A percentile compares a stretch with the other conserved stretches of the same genome.
Evolutionary conservation across 2,797 vertebrate species (phyloP).

Genomic region (Paedocypris micromegethes): DNA sequence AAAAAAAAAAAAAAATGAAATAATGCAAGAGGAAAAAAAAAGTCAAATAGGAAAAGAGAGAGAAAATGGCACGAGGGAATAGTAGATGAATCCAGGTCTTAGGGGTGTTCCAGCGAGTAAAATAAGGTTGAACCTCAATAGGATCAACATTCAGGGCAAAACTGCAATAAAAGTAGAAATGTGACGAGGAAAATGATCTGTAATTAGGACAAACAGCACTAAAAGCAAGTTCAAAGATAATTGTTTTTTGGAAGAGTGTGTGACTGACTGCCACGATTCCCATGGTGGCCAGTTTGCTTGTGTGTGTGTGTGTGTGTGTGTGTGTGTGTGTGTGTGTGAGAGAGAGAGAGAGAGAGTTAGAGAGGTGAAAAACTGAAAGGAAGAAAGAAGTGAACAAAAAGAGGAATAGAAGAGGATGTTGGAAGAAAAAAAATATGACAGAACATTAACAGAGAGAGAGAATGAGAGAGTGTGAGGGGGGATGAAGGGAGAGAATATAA

Average conservation of each 20-base stretch:
- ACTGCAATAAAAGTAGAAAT: constrained; percentile 54
- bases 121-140: constrained; percentile 62
- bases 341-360: constrained; percentile 28
- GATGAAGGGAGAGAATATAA: not conserved
- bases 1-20: constrained; percentile 37
- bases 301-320: not conserved
- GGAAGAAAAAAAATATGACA: constrained; percentile 26
- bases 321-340: not conserved
- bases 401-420: constrained; percentile 23
- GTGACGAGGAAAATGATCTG: constrained; percentile 58
- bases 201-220: constrained; percentile 68
- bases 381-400: constrained; percentile 32
- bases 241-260: constrained; percentile 56
- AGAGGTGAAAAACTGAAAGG: not conserved
- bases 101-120: constrained; percentile 56
- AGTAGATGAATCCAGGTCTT: constrained; percentile 61
- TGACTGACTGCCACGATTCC: constrained; percentile 62
- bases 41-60: constrained; percentile 47
- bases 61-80: constrained; percentile 47
- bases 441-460: constrained; percentile 28
- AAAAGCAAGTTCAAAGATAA: constrained; percentile 73
- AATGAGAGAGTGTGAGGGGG: constrained; percentile 19
- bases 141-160: constrained; percentile 64
- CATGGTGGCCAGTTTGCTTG: constrained; percentile 57
- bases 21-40: constrained; percentile 35